Evolutionary conservation across 2,888 invertebrate species (phyloP).

Genomic region (Cerastis leucographa): DNA sequence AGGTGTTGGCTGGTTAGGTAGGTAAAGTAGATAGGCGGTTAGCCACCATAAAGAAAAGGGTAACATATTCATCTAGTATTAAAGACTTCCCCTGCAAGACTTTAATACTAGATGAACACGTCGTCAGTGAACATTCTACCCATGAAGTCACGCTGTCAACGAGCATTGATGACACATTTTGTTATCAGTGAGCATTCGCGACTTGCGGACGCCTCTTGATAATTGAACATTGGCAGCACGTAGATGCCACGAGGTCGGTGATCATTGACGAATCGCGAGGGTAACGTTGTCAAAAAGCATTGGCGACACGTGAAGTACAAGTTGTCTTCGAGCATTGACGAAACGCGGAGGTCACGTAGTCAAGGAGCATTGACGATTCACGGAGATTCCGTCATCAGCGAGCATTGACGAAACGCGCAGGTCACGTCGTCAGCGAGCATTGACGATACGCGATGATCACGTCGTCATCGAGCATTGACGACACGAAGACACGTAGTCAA

Average conservation of each 20-base stretch:
- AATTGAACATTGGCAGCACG: slow-evolving; percentile 22
- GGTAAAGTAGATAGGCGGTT: background rate
- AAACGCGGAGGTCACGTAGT: background rate
- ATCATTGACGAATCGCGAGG: slow-evolving; percentile 9
- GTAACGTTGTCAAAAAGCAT: slow-evolving; percentile 11
- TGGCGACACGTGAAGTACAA: background rate
- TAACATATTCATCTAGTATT: slow-evolving; percentile 1
- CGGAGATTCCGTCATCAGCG: slow-evolving; percentile 7
- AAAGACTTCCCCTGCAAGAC: background rate
- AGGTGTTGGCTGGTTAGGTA: background rate
- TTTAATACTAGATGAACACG: too few species aligned
- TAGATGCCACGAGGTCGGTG: slow-evolving; percentile 23
- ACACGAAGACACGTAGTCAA: slow-evolving; percentile 16
- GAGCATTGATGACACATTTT: slow-evolving; percentile 22
- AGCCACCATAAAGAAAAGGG: slow-evolving; percentile 5
- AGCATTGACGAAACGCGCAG: slow-evolving; percentile 30
- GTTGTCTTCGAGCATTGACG: slow-evolving; percentile 23
- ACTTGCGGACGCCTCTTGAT: slow-evolving; percentile 1
- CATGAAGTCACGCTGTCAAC: slow-evolving; percentile 8
- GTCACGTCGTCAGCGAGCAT: slow-evolving; percentile 38
- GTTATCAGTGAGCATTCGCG: slow-evolving; percentile 26
- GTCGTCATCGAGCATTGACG: slow-evolving; percentile 33
- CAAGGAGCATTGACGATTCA: slow-evolving; percentile 13
- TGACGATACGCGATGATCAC: slow-evolving; percentile 13
- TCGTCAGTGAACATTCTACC: slow-evolving; percentile 26